These are phyloP conservation scores for Adela reaumurella DNA, from an alignment of 2,888 invertebrate species.

Conservation along the genomic window DNA sequence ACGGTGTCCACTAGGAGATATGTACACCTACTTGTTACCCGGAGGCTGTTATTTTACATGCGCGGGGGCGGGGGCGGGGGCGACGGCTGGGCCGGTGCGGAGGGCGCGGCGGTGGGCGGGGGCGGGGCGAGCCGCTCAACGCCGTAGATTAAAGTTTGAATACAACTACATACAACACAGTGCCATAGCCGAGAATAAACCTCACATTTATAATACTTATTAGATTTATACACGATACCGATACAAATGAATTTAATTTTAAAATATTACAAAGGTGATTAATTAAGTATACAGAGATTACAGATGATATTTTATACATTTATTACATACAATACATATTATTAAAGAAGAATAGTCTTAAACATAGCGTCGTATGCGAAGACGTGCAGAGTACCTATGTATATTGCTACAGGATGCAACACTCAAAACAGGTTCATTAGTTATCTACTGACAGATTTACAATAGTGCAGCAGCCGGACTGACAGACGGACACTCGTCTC, in stretches of 20 bases:
- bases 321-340: conserved; percentile 50
- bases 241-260: conserved; percentile 58
- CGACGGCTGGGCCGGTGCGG: no score
- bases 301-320: conserved; percentile 58
- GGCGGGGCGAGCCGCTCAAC: conserved; percentile 25
- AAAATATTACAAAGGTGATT: conserved; percentile 55
- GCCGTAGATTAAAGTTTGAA: conserved; percentile 44
- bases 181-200: conserved; percentile 51
- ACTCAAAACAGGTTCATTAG: conserved; percentile 19
- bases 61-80: no score
- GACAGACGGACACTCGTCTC: not conserved
- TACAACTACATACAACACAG: conserved; percentile 34
- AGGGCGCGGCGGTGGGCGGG: conserved; percentile 5
- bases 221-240: conserved; percentile 47
- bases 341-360: conserved; percentile 53
- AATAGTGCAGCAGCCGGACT: not conserved
- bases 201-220: conserved; percentile 55
- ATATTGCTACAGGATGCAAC: conserved; percentile 12
- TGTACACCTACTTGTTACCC: no score
- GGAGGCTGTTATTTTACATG: no score
- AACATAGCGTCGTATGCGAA: conserved; percentile 35
- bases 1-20: no score
- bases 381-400: conserved; percentile 32
- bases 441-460: conserved; percentile 2
- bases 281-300: conserved; percentile 58